Evolutionary conservation across 1,140 invertebrate genomes (phyloP), one percentile per base, ranked within the genome.

Genomic region (Drosophila quadrilineata): DNA sequence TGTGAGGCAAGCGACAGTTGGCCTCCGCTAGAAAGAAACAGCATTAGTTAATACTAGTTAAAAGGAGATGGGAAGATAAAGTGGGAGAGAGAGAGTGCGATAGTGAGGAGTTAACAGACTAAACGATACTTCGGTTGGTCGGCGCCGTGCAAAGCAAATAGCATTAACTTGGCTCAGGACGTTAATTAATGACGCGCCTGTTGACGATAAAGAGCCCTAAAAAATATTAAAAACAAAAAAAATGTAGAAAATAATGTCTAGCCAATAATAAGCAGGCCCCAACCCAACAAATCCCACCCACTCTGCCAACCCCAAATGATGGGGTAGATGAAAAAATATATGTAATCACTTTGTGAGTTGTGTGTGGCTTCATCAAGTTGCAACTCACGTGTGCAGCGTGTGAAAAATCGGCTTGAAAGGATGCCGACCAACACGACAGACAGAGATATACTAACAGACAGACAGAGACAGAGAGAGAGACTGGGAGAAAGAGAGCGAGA

Each of bases 381-480:
- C n/a, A 45, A 54, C 49, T 75, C 60, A 80, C 60, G 71, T 68
- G 43, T 46, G 71, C 66, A 73, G 73, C 77, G 76, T 82, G 76
- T 84, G 77, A 82, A 84, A 82, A 82, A 82, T 69, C 77, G 59
- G 68, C 79, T 82, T 82, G 57, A 82, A 82, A 82, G 79, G 77
- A 82, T 71, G 77, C 77, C 77, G 75, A 63, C 68, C 38, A 22
- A 53, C 26, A 49, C 54, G 52, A 22, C 33, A 48, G 21, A 45
- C 43, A 66, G 31, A 10, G 6, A 6, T n/a, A 28, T 6, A 19
- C 6, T 22, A 9, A 19, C 3, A 16, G 22, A 52, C 21, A 26
- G 19, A 2, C 6, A 46, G 8, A 38, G 17, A 38, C 2, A 17
- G 3, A 38, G 9, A 22, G n/a, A 21, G 3, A n/a, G 17, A 35